These are phyloP conservation scores for Phoebastria nigripes DNA, from an alignment of 2,797 vertebrate genomes.

Conservation along the genomic window DNA sequence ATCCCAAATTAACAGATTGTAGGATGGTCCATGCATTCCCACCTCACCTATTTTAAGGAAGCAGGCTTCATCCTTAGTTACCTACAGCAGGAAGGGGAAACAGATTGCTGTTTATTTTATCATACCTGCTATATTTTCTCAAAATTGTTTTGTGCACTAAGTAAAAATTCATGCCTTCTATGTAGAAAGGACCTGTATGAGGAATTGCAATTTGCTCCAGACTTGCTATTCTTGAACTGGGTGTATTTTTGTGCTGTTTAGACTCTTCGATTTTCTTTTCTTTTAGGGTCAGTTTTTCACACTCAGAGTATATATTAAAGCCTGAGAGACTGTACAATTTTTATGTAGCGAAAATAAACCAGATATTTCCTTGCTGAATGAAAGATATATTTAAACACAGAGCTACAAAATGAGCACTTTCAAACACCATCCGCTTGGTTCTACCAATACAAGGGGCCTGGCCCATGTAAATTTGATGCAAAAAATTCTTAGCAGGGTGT, in stretches of 20 bases:
- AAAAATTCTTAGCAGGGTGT: not conserved
- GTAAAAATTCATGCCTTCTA: not conserved
- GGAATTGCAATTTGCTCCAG: not conserved
- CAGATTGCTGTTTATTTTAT: not conserved
- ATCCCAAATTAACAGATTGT: not conserved
- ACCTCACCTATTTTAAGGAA: not conserved
- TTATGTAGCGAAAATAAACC: not conserved
- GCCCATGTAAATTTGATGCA: not conserved
- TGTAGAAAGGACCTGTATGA: not conserved
- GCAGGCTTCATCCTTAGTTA: not conserved
- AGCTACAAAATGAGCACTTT: not conserved
- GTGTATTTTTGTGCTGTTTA: not conserved
- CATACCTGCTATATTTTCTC: not conserved
- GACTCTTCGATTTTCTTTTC: not conserved
- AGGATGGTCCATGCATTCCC: not conserved
- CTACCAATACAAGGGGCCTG: not conserved
- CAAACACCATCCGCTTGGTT: not conserved
- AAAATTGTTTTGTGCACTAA: not conserved
- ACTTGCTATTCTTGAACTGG: not conserved
- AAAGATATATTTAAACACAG: not conserved
- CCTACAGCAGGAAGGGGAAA: not conserved
- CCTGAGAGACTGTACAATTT: not conserved
- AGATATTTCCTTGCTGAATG: not conserved
- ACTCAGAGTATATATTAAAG: not conserved
- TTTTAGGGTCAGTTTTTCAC: not conserved